phyloP scores from a whole-genome alignment of 2,113 vertebrate genomes.

The Psittacula cyanocephala region DNA sequence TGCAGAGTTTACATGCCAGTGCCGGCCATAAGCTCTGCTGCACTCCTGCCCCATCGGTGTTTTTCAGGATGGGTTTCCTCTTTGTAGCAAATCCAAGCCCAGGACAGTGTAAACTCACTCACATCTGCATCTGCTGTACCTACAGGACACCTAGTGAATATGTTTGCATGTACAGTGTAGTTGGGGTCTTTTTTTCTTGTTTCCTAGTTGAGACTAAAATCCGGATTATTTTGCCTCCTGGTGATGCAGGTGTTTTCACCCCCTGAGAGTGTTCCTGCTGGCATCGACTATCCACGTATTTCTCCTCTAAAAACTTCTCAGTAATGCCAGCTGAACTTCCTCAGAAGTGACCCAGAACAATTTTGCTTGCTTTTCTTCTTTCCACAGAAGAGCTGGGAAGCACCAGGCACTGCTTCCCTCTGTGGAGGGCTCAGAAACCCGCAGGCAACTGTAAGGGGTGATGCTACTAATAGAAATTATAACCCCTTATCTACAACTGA shows the following conservation, averaged over 20 bases:
- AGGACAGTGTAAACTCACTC: too few relatives aligned
- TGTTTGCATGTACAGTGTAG: background rate
- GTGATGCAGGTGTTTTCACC: background rate
- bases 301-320: background rate
- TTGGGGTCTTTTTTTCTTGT: background rate
- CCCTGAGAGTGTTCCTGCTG: background rate
- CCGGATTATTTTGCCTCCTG: background rate
- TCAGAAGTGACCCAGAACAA: background rate
- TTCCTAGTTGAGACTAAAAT: background rate
- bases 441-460: background rate
- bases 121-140: fast-evolving
- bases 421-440: background rate
- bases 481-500: background rate
- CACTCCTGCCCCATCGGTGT: background rate
- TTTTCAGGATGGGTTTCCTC: background rate
- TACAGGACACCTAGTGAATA: background rate
- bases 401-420: background rate
- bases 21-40: background rate
- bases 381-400: background rate
- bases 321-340: background rate
- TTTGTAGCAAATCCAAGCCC: background rate
- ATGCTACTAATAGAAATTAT: background rate
- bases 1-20: background rate
- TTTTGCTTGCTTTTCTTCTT: background rate
- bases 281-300: background rate